phyloP scores from a whole-genome alignment of 2,888 invertebrate genomes.

The Parthenolecanium corni region DNA sequence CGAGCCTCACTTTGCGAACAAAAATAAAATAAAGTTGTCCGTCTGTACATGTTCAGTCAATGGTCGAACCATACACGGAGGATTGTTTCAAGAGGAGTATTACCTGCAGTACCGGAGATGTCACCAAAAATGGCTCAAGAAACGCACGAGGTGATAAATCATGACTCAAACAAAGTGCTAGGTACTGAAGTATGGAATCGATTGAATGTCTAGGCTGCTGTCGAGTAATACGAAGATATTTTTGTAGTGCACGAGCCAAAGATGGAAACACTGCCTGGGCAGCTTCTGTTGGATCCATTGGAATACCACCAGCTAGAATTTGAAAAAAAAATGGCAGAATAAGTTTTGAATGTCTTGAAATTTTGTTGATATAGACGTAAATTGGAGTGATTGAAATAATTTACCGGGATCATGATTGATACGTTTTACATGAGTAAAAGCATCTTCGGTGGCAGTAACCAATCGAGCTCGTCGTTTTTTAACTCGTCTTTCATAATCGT shows the following conservation, averaged over 20 bases:
- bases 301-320: conserved; percentile 55
- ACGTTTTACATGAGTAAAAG: conserved; percentile 91
- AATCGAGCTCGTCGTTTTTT: conserved; percentile 80
- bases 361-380: background rate
- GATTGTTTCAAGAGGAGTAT: too few relatives aligned
- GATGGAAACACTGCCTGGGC: conserved; percentile 97
- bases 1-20: too few relatives aligned
- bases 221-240: conserved; percentile 86
- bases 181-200: conserved; percentile 78
- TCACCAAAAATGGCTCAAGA: conserved; percentile 80
- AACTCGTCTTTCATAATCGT: conserved; percentile 87
- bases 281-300: conserved; percentile 89
- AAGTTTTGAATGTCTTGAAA: background rate
- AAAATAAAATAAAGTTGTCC: too few relatives aligned
- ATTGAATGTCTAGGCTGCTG: conserved; percentile 94
- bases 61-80: too few relatives aligned
- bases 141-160: conserved; percentile 91
- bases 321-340: conserved; percentile 1
- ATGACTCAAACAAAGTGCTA: conserved; percentile 82
- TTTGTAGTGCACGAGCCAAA: conserved; percentile 89
- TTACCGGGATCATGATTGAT: conserved; percentile 49
- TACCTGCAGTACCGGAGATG: conserved; percentile 67
- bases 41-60: too few relatives aligned
- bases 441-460: conserved; percentile 90
- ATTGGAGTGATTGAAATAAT: too few relatives aligned